Base-by-base conservation (phyloP, 2,797 vertebrate species). In the Apogon hyalosoma region DNA sequence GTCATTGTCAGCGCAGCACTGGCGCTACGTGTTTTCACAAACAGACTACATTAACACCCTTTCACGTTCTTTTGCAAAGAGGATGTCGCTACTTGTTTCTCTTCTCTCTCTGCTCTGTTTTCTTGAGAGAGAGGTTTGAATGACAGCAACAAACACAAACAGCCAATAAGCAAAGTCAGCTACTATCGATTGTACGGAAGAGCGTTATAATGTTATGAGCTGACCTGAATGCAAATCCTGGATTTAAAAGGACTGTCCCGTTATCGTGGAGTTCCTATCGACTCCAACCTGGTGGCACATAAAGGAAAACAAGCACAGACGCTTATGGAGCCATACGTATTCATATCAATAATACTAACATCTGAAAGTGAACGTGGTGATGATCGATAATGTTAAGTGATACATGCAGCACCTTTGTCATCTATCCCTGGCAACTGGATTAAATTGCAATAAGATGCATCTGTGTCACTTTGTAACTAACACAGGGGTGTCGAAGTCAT, bases 271-370 rank as follows among this genome's bases (percentile, higher is more conserved):
- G 65, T 75, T 50, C n/a, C 11, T 8, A 11, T 53, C 3, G 10
- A 41, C 3, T 48, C 40, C 21, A 46, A 51, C 36, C 15, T 33
- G 63, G 53, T 63, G 82, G 80, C 73, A 85, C 80, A 80, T 79
- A 53, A 59, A 43, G n/a, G 62, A 47, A 69, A 69, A 50, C 9
- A 6, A 76, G 21, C 40, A 33, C 5, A 51, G 24, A 52, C 6
- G 28, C 52, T 33, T 31, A 54, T 28, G 43, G 19, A 53, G 36
- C 39, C n/a, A 0, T 15, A 28, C 24, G 24, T 41, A 38, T 18
- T 52, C 31, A 28, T n/a, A 10, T 24, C n/a, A 39, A 12, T 18
- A 49, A 59, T 3, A 5, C 19, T 42, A 13, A 60, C 11, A 54
- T 58, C n/a, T 64, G 11, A 49, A 36, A 42, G 24, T 62, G 2